Evolutionary conservation across 2,888 invertebrate genomes (phyloP).

Genomic region (Asteroscopus sphinx): DNA sequence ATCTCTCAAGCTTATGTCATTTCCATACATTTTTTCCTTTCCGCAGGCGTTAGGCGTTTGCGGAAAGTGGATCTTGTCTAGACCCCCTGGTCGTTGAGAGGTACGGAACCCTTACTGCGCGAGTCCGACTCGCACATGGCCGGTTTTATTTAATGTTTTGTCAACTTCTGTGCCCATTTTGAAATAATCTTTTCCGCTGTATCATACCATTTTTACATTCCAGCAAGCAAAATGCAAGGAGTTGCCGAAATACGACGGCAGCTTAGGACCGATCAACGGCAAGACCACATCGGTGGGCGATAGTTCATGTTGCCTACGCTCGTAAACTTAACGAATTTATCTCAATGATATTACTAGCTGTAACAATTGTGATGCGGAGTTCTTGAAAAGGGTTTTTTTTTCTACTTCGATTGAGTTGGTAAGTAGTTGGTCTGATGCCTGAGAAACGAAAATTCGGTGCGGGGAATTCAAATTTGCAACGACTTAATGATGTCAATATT

Average conservation of each 20-base stretch:
- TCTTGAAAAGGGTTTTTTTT: slow-evolving; percentile 31
- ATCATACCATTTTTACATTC: slow-evolving; percentile 64
- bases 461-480: background rate
- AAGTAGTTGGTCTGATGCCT: background rate
- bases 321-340: slow-evolving; percentile 73
- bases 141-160: no score
- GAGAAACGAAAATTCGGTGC: no score
- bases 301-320: slow-evolving; percentile 90
- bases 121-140: no score
- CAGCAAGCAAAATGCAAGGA: slow-evolving; percentile 96
- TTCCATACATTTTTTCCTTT: no score
- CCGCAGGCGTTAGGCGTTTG: no score
- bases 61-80: no score
- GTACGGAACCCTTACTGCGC: no score
- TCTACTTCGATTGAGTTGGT: slow-evolving; percentile 7
- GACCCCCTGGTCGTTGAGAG: no score
- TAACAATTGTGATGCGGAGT: slow-evolving; percentile 48
- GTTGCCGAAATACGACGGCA: slow-evolving; percentile 93
- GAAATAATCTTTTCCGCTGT: no score
- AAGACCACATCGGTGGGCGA: slow-evolving; percentile 93
- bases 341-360: slow-evolving; percentile 67
- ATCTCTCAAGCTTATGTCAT: no score
- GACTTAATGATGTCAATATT: slow-evolving; percentile 1
- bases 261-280: slow-evolving; percentile 92
- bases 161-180: no score